Percentiles rank a stretch among this genome's conserved stretches.
phyloP scores from a whole-genome alignment of 2,113 vertebrate genomes.

The Pandion haliaetus region DNA sequence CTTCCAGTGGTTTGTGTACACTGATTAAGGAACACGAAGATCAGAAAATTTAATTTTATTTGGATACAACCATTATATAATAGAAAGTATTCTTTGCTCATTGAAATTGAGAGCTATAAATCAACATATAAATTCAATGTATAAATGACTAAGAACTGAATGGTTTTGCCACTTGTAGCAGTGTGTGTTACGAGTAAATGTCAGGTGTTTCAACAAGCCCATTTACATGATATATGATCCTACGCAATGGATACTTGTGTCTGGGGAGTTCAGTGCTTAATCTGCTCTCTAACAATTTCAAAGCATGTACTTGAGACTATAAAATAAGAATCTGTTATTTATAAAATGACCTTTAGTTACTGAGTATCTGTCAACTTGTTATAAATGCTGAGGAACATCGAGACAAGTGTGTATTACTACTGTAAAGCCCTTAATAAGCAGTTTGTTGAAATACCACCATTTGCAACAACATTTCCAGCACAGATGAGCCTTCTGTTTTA shows the following conservation, averaged over 20 bases:
- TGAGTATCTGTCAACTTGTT: background rate
- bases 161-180: background rate
- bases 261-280: background rate
- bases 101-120: background rate
- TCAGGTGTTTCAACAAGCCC: background rate
- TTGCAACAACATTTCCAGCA: background rate
- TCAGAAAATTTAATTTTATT: background rate
- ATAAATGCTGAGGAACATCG: background rate
- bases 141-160: background rate
- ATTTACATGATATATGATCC: fast-evolving
- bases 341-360: background rate
- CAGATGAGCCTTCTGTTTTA: background rate
- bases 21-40: background rate
- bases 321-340: background rate
- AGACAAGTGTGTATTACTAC: background rate
- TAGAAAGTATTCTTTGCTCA: background rate
- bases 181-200: background rate
- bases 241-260: fast-evolving
- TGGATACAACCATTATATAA: background rate
- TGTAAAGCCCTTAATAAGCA: background rate
- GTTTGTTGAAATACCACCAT: background rate
- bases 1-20: background rate
- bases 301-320: background rate
- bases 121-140: background rate
- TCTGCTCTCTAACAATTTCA: background rate